phyloP scores from a whole-genome alignment of 2,797 vertebrate genomes.

The Chloroceryle amazona region DNA sequence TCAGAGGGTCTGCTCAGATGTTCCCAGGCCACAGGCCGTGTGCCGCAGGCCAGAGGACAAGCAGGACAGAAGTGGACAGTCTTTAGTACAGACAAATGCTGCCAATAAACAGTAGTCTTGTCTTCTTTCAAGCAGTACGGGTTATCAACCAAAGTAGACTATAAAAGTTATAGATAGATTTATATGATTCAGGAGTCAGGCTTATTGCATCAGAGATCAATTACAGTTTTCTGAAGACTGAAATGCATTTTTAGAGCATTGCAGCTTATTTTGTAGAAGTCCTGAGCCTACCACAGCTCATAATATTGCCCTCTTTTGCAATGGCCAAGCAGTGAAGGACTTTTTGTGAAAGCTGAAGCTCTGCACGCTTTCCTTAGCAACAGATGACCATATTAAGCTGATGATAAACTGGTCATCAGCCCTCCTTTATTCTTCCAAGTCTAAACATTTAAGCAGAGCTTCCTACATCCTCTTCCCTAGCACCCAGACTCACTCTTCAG shows the following conservation, averaged over 20 bases:
- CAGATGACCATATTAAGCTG: neutral
- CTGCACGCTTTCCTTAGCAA: neutral
- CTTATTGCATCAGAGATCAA: neutral
- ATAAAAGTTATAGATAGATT: neutral
- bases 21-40: fast-evolving
- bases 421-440: neutral
- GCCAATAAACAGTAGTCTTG: neutral
- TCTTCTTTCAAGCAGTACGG: neutral
- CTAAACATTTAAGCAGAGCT: neutral
- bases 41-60: neutral
- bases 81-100: neutral
- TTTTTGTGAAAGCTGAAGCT: neutral
- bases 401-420: neutral
- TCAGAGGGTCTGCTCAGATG: neutral
- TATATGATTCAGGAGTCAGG: neutral
- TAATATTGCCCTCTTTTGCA: neutral
- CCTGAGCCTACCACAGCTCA: neutral
- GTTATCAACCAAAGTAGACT: neutral
- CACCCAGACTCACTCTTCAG: neutral
- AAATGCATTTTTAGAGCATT: neutral
- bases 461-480: neutral
- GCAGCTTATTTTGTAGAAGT: neutral
- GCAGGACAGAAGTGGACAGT: neutral
- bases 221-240: neutral
- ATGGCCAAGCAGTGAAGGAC: fast-evolving